Percentiles rank a stretch among this genome's conserved stretches.
phyloP scores from a whole-genome alignment of 35 echinoderm and acorn worm genomes.

The Anneissia japonica region DNA sequence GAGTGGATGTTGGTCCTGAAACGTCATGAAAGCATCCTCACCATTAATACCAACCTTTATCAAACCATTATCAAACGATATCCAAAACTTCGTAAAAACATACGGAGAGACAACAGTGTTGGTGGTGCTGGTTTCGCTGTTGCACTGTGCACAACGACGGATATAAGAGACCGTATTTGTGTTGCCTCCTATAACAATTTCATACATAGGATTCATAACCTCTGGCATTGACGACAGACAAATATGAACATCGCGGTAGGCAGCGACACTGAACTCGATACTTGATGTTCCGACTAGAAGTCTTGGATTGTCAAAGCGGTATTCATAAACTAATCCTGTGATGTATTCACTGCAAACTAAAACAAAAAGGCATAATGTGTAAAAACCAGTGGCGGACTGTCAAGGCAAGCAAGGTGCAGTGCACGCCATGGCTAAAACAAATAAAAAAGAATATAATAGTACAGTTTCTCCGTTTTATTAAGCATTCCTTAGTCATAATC shows the following conservation, averaged over 20 bases:
- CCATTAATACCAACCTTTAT: not conserved
- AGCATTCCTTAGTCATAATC: no score
- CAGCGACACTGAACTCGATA: not conserved
- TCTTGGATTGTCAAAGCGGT: not conserved
- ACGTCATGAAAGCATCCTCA: not conserved
- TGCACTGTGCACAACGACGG: not conserved
- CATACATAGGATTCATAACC: not conserved
- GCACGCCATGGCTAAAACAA: not conserved
- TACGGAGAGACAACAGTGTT: not conserved
- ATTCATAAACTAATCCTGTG: not conserved
- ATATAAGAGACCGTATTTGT: not conserved
- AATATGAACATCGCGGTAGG: not conserved
- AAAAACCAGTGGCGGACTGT: no score
- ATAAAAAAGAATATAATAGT: not conserved
- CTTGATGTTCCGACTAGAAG: not conserved
- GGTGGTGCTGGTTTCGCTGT: not conserved
- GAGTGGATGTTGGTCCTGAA: not conserved
- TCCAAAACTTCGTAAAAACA: not conserved
- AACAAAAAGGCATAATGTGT: not conserved
- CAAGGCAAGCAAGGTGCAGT: no score
- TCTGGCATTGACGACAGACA: not conserved
- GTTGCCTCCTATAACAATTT: not conserved
- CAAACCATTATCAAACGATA: not conserved
- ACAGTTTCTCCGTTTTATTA: no score
- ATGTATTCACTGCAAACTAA: not conserved